Conservation (phyloP, 1,140 invertebrate genomes). For the Brachionus plicatilis region DNA sequence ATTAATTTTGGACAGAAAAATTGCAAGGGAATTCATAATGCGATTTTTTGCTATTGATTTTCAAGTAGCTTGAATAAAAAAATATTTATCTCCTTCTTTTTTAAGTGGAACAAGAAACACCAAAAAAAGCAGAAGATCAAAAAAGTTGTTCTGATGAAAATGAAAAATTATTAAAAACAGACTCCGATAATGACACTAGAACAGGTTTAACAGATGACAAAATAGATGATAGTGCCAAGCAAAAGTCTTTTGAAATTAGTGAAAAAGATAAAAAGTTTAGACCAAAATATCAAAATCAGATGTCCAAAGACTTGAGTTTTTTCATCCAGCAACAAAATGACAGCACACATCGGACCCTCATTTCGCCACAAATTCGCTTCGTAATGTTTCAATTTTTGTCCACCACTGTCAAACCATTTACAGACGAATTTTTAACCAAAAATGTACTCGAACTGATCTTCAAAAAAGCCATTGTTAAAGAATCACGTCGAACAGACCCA, state of each 20-base stretch:
- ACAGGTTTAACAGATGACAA: background rate
- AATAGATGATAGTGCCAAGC: background rate
- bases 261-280: background rate
- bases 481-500: slow-evolving; percentile 15
- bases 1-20: too few relatives aligned
- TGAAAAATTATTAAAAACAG: background rate
- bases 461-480: slow-evolving; percentile 7
- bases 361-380: slow-evolving; percentile 38
- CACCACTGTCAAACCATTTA: slow-evolving; percentile 36
- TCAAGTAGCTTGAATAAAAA: background rate
- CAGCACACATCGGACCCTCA: background rate
- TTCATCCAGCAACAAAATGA: slow-evolving; percentile 39
- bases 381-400: slow-evolving; percentile 38
- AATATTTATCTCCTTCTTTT: background rate
- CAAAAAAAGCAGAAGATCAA: background rate
- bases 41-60: background rate
- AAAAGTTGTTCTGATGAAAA: background rate
- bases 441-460: slow-evolving; percentile 38
- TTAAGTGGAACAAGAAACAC: background rate
- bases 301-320: slow-evolving; percentile 26
- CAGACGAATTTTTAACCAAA: slow-evolving; percentile 30
- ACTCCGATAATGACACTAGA: background rate
- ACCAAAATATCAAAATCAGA: slow-evolving; percentile 16
- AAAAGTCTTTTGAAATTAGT: background rate
- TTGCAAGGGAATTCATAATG: too few relatives aligned